Evolutionary conservation across 1,140 invertebrate genomes (phyloP), one percentile per base, ranked within the genome.

Genomic region (Battus philenor): DNA sequence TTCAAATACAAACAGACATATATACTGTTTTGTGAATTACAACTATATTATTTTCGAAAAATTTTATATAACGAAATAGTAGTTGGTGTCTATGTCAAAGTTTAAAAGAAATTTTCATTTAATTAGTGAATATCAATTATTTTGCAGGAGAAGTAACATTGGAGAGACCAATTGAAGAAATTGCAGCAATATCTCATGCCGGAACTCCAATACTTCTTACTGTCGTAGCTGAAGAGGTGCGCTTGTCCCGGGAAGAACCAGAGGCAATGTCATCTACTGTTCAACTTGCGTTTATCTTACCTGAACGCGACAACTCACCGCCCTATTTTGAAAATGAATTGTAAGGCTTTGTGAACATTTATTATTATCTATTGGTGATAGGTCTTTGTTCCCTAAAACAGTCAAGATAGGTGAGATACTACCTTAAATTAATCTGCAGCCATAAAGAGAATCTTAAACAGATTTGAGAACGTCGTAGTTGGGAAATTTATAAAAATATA

Each of bases 151-250:
- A 93, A 82, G 90, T 96, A 43, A 90, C 87, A 39, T 79, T 96
- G 16, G 89, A 90, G 20, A 88, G 90, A 44, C 91, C 93, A 1
- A 72, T 95, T 15, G 89, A 92, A 47, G 93, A 95, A 54, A 89
- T 96, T 50, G 90, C 90, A 20, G 89, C 91, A 43, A 93, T 95
- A 55, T 92, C 91, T 11, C 90, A 93, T 60, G 88, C 90, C 8
- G 91, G 92, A 26, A 90, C 93, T 44, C 94, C 94, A 6, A 91
- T 96, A 29, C 86, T 95, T 20, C 86, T 96, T 22, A 94, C 91
- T 2, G 91, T 96, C 11, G 90, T 95, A 13, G 95, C 95, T 7
- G 94, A 95, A 71, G 95, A 96, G 83, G 90, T 96, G 85, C 77
- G 90, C 66, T 54, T 90, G 57, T 86, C 88, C 52, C 85, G 88